Evolutionary conservation across 1,140 invertebrate genomes (phyloP).

Genomic region (Bombus huntii): DNA sequence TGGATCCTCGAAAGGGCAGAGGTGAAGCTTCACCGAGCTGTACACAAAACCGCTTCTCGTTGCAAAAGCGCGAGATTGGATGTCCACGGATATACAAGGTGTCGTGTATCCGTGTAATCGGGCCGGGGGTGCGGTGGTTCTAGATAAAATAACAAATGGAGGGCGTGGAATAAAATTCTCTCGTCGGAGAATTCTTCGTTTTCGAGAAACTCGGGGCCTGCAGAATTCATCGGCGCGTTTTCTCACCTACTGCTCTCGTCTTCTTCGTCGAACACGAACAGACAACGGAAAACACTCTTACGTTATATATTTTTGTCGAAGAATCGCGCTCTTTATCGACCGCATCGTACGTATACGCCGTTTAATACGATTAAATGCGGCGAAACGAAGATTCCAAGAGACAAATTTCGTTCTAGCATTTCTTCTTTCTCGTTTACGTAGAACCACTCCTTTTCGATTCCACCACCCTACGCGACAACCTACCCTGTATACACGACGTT

Average conservation of each 20-base stretch:
- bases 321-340: too few species aligned
- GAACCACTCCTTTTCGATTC: not conserved
- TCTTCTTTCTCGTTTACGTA: not conserved
- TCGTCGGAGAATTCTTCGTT: not conserved
- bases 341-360: fast-evolving
- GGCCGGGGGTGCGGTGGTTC: not conserved
- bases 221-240: not conserved
- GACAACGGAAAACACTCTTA: too few species aligned
- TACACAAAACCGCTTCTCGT: conserved; percentile 54
- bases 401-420: not conserved
- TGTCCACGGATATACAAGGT: conserved; percentile 35
- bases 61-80: conserved; percentile 61
- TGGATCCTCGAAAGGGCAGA: conserved; percentile 63
- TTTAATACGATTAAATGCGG: too few species aligned
- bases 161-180: not conserved
- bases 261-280: not conserved
- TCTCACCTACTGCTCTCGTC: not conserved
- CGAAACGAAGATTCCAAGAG: not conserved
- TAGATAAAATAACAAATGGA: not conserved
- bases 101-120: not conserved
- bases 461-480: not conserved
- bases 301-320: too few species aligned
- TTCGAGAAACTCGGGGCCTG: not conserved
- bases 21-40: conserved; percentile 57
- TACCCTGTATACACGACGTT: not conserved